A percentile compares a stretch with the other conserved stretches of the same genome.
These are phyloP conservation scores for Phrynocephalus versicolor DNA, from an alignment of 2,113 vertebrate species.

Conservation along the genomic window DNA sequence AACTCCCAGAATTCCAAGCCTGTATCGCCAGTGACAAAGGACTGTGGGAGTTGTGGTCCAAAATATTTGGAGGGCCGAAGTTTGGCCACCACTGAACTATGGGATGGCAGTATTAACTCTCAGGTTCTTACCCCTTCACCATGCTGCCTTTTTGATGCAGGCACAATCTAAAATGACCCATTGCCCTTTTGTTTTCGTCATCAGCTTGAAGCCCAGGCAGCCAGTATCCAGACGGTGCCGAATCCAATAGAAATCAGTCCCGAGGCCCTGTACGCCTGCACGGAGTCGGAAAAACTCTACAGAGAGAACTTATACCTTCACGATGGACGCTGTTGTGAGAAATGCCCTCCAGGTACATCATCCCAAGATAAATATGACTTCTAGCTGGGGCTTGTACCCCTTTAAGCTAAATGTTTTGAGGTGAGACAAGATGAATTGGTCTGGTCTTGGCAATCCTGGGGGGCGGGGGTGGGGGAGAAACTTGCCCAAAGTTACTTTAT, in stretches of 20 bases:
- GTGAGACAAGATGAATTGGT: not conserved
- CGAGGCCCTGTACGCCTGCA: no score
- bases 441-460: no score
- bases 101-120: not conserved
- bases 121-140: not conserved
- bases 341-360: conserved; percentile 16
- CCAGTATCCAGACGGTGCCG: not conserved
- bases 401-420: not conserved
- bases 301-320: rapidly evolving
- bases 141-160: not conserved
- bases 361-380: not conserved
- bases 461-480: no score
- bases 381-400: not conserved
- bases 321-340: not conserved
- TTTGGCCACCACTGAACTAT: no score
- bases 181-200: not conserved
- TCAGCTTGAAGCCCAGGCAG: not conserved
- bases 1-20: no score
- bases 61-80: no score
- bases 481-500: no score
- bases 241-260: not conserved
- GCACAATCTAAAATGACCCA: not conserved
- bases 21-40: no score
- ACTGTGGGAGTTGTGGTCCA: no score
- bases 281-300: not conserved